Base-by-base conservation (phyloP, 2,113 vertebrate genomes). In the Cichladusa arquata region DNA sequence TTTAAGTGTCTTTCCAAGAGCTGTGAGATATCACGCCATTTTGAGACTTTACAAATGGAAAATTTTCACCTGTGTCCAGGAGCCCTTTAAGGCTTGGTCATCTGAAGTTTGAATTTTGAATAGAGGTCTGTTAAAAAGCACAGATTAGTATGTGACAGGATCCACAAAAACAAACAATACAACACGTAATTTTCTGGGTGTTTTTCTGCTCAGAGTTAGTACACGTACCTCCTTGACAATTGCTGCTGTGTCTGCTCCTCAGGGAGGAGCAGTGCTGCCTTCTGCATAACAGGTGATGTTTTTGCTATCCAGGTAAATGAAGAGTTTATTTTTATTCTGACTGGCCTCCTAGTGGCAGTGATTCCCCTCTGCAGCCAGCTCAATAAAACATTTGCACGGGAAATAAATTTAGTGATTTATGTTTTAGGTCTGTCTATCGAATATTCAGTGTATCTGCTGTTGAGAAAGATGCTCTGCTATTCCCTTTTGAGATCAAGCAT, bases 31-130 rank as follows among this genome's bases (percentile, higher is more conserved):
- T 73, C 28, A 18, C 7, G 15, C 6, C 3, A 4, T 62, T 76
- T 66, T 62, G 44, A 73, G 22, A n/a, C 25, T 60, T 67, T 11
- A 45, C 0, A 0, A 79, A 8, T 4, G 8, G 3, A 5, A 51
- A 51, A 45, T 86, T 22, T 86, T 88, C n/a, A 71, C 34, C 71
- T 81, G 40, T 42, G 23, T 25, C 33, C 19, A 47, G 36, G 19
- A 72, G 31, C 6, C 25, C 11, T 86, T 79, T 51, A n/a, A 79
- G 36, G 20, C 33, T 53, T 54, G 70, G 19, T 57, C 6, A 9
- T 15, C 28, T 73, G 29, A 82, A 54, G 18, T 58, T 73, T 57
- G 28, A 53, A 18, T 29, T 53, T 81, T 36, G 23, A 31, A 60
- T 47, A 15, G 5, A 56, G 6, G 16, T n/a, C 60, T 90, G n/a